Evolutionary conservation across 2,888 invertebrate genomes (phyloP).

Genomic region (Aplocera efformata): DNA sequence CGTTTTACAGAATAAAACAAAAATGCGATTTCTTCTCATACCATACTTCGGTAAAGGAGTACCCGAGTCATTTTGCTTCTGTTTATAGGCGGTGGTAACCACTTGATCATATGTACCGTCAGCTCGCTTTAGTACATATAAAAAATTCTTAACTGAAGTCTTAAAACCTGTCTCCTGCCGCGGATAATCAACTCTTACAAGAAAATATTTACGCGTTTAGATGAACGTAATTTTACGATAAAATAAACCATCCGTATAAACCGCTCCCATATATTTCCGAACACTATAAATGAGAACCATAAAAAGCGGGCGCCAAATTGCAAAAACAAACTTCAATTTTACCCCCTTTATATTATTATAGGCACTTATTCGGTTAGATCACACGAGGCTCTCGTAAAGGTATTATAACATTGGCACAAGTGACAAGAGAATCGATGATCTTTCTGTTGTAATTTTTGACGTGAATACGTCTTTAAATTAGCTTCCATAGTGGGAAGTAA

Average conservation of each 20-base stretch:
- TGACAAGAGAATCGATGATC: constrained; percentile 7
- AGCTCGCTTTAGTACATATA: no score
- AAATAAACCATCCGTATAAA: constrained; percentile 24
- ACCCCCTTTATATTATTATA: constrained; percentile 39
- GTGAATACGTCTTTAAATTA: no score
- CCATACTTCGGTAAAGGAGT: no score
- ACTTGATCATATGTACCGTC: no score
- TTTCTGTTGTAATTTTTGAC: neutral
- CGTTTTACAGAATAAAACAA: no score
- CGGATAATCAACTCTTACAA: no score
- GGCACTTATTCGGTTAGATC: constrained; percentile 41
- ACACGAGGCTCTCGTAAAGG: constrained; percentile 33
- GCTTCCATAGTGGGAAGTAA: no score
- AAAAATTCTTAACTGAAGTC: no score
- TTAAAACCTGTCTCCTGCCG: no score
- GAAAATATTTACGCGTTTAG: neutral
- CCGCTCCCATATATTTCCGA: constrained; percentile 28
- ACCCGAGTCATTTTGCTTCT: no score
- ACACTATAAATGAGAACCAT: constrained; percentile 33
- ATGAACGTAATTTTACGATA: constrained; percentile 7
- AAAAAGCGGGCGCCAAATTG: constrained; percentile 37
- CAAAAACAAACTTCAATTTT: constrained; percentile 39
- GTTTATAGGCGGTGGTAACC: no score
- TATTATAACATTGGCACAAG: constrained; percentile 33
- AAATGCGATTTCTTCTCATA: no score